A percentile compares a stretch with the other conserved stretches of the same genome.
These are phyloP conservation scores for Triops cancriformis DNA, from an alignment of 1,140 invertebrate genomes.

Conservation along the genomic window DNA sequence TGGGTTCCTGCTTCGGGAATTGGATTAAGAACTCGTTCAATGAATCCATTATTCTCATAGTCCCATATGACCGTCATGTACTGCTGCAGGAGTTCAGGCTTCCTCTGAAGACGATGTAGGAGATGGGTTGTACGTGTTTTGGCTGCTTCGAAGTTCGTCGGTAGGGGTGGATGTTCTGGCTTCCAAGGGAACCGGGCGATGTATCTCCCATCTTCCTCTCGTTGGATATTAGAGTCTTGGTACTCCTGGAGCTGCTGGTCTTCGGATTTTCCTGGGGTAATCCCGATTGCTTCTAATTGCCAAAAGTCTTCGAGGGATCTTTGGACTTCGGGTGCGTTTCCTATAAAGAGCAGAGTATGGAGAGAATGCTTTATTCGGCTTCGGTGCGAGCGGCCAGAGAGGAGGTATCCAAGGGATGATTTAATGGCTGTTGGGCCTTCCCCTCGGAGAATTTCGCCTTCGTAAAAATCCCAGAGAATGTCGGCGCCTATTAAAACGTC, in stretches of 20 bases:
- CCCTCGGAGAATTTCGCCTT: neutral
- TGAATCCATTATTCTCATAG: neutral
- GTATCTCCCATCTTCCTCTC: neutral
- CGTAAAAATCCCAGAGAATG: neutral
- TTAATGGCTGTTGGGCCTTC: too few relatives aligned
- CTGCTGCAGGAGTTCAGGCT: neutral
- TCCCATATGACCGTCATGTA: conserved; percentile 16
- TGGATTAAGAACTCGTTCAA: neutral
- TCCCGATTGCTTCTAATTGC: neutral
- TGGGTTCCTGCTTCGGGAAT: neutral
- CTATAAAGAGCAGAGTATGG: neutral
- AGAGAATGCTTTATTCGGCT: neutral
- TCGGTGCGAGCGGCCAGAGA: neutral
- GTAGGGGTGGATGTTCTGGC: conserved; percentile 8
- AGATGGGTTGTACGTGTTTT: neutral
- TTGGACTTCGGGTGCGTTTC: neutral
- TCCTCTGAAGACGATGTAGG: neutral
- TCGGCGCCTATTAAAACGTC: conserved; percentile 19
- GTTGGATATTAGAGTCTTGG: neutral
- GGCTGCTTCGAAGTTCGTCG: conserved; percentile 4
- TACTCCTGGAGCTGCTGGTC: neutral
- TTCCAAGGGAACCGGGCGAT: conserved; percentile 15
- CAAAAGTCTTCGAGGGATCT: neutral
- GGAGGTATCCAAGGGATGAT: conserved; percentile 21
- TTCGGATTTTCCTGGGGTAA: neutral